Base-by-base conservation (phyloP, 2,888 invertebrate genomes). In the Alsophila aescularia region DNA sequence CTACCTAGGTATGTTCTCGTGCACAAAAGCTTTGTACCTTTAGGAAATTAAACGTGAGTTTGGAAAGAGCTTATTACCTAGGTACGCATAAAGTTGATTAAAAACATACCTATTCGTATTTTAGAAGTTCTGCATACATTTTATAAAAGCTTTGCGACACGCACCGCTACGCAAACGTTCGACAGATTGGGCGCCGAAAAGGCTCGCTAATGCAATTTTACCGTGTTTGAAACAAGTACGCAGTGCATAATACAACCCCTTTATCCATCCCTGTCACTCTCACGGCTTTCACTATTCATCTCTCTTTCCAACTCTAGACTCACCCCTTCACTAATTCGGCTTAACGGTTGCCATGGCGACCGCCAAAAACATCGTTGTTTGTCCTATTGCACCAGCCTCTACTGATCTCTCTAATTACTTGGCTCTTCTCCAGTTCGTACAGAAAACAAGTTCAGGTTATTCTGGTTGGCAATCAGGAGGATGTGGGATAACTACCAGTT, bases 171-270 rank as follows among this genome's bases (percentile, higher is more conserved):
- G 13, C 13, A 53, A 52, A 58, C 43, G 35, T 21, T 34, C 45
- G 54, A 61, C 75, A 71, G 66, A 74, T 77, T 72, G 69, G 59
- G 63, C 74, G 60, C 65, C 63, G 73, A 80, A 77, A 79, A 70
- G 75, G 75, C 75, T 71, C 69, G 68, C 76, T 85, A 88, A 88
- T 89, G 85, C 87, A 90, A 88, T 89, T 87, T 85, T 79, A 74
- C 77, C 75, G 72, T 77, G 76, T 81, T 75, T 66, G 72, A 69
- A 73, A 73, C 78, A 79, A 85, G 75, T 81, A 80, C 75, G 75
- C 79, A 77, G 69, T 85, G 84, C 82, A 85, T 76, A 75, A 74
- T 72, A 71, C 75, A 73, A 81, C 83, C 87, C 77, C 66, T 65
- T 63, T 49, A 16, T 31, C 39, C 44, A 14, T 81, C 82, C 61